These are phyloP conservation scores for Oligia fasciuncula DNA, from an alignment of 2,888 invertebrate genomes.

Conservation along the genomic window DNA sequence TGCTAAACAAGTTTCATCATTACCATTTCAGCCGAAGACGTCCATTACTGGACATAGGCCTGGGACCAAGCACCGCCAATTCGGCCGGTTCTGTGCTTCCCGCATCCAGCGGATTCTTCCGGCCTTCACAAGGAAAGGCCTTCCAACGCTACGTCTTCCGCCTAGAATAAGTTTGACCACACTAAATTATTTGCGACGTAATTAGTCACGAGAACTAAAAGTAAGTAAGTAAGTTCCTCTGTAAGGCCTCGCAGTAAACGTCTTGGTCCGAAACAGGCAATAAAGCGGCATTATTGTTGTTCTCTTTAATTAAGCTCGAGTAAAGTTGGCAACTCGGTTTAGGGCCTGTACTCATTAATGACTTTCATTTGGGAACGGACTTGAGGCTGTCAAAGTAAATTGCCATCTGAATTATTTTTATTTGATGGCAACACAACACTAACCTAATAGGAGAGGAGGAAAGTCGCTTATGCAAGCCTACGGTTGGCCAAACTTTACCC, in stretches of 20 bases:
- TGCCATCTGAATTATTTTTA: slow-evolving; percentile 19
- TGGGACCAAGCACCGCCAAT: too few relatives aligned
- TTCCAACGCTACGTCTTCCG: not conserved
- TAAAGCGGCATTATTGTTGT: slow-evolving; percentile 24
- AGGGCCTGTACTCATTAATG: slow-evolving; percentile 14
- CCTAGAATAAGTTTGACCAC: not conserved
- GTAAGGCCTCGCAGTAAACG: slow-evolving; percentile 24
- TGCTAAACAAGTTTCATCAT: too few relatives aligned
- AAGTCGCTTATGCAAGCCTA: not conserved
- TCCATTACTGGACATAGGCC: too few relatives aligned
- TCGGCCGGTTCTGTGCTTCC: too few relatives aligned
- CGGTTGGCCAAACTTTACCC: not conserved
- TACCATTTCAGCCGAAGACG: too few relatives aligned
- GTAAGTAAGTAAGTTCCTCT: not conserved
- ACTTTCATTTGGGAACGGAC: not conserved
- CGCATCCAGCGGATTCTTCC: too few relatives aligned
- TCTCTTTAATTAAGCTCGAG: slow-evolving; percentile 37
- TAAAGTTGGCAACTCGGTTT: slow-evolving; percentile 25
- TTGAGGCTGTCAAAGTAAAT: slow-evolving; percentile 3
- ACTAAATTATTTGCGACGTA: not conserved
- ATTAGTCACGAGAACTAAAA: slow-evolving; percentile 13
- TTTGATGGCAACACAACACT: not conserved
- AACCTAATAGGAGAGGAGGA: too few relatives aligned
- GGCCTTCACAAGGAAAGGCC: too few relatives aligned
- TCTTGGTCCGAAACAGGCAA: slow-evolving; percentile 9